phyloP scores from a whole-genome alignment of 2,113 vertebrate genomes.

The Macaca mulatta region DNA sequence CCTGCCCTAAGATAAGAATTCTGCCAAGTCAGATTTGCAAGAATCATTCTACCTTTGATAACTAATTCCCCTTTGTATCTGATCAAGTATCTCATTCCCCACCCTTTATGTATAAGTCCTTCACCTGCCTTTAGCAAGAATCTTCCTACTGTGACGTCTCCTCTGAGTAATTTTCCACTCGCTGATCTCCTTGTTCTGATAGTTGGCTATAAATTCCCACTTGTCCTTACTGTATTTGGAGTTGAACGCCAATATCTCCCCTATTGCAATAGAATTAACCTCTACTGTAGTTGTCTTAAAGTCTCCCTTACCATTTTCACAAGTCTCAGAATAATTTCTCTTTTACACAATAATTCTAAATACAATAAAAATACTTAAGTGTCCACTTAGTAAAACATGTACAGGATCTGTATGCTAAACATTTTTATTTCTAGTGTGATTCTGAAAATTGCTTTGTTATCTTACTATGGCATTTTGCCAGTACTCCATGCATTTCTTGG shows the following conservation, averaged over 20 bases:
- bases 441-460: not conserved
- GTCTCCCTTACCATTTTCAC: not conserved
- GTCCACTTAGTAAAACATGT: not conserved
- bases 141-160: not conserved
- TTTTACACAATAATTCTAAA: not conserved
- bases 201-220: not conserved
- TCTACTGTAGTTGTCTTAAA: not conserved
- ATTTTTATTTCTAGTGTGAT: not conserved
- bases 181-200: not conserved
- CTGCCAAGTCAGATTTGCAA: not conserved
- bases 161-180: not conserved
- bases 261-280: not conserved
- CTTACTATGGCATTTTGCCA: not conserved
- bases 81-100: not conserved
- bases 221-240: not conserved
- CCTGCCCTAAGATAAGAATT: not conserved
- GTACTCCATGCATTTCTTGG: not conserved
- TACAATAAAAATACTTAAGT: not conserved
- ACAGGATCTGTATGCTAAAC: not conserved
- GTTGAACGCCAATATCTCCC: not conserved
- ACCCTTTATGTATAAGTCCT: not conserved
- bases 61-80: not conserved
- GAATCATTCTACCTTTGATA: not conserved
- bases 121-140: not conserved
- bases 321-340: not conserved